These are phyloP conservation scores for Metopolophium dirhodum DNA, from an alignment of 1,140 invertebrate genomes.

Conservation along the genomic window DNA sequence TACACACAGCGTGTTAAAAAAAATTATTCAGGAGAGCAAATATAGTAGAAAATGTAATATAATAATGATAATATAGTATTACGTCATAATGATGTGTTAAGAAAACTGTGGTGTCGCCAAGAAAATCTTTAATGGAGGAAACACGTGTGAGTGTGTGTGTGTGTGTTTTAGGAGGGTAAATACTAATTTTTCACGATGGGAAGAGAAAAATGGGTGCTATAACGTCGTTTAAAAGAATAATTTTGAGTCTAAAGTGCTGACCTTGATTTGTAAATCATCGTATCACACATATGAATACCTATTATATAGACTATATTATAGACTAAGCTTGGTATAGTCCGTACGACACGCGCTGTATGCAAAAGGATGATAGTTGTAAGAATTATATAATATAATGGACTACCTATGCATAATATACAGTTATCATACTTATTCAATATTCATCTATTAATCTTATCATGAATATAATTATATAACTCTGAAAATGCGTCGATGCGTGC, in stretches of 20 bases:
- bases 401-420: too few species aligned
- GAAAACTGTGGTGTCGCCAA: not conserved
- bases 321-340: not conserved
- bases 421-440: too few species aligned
- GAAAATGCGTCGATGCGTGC: not conserved
- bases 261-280: not conserved
- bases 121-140: not conserved
- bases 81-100: not conserved
- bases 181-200: not conserved
- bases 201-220: not conserved
- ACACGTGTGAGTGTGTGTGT: not conserved
- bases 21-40: too few species aligned
- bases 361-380: not conserved
- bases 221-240: not conserved
- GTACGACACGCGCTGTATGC: too few species aligned
- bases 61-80: not conserved
- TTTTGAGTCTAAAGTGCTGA: not conserved
- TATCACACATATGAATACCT: too few species aligned
- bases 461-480: not conserved
- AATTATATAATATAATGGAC: not conserved
- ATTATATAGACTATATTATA: too few species aligned
- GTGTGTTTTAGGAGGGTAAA: not conserved
- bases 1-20: too few species aligned
- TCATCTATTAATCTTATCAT: not conserved
- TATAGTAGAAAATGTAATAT: too few species aligned